Evolutionary conservation across 2,888 invertebrate genomes (phyloP), one percentile per base, ranked within the genome.

Genomic region (Meiosimyza platycephala): DNA sequence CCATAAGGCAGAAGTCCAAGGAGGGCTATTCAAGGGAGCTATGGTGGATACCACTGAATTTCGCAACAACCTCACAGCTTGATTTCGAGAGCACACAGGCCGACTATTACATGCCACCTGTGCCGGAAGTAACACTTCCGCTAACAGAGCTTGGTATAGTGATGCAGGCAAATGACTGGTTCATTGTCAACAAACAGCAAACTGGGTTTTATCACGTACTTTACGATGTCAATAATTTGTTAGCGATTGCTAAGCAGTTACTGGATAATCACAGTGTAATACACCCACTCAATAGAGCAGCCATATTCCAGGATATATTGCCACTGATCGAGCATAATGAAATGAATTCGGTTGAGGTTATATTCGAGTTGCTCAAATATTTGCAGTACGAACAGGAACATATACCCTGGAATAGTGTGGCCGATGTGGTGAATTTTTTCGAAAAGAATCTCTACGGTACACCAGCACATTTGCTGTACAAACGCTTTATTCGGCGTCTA

Each of bases 291-390:
- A 96, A 96, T 82, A 88, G 97, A 69, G 95, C 95, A 0, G 95
- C 97, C 81, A 88, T 98, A 64, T 89, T 98, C 13, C 95, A 96
- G 77, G 97, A 98, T 83, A 90, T 92, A 0, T 76, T 75, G 16
- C 80, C 67, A 86, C 89, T 90, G 73, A 83, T 93, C 60, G 92
- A 93, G 22, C 88, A 90, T 75, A 90, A 90, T 72, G 90, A 90
- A 47, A 85, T 89, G 51, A 84, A 92, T 71, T 88, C 87, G 6
- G 88, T 89, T 68, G 82, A 85, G 3, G 80, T 88, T 6, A 86
- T 90, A 0, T 85, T 92, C 28, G 88, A 89, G 66, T 78, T 92
- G 18, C 85, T 90, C 0, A 82, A 84, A 68, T 92, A 92, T 80
- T 72, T 95, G 74, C 87, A 88, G 71, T 87, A 88, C 4, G 93